Evolutionary conservation across 2,797 vertebrate species (phyloP).

Genomic region (Gymnoscopelus microlampas): DNA sequence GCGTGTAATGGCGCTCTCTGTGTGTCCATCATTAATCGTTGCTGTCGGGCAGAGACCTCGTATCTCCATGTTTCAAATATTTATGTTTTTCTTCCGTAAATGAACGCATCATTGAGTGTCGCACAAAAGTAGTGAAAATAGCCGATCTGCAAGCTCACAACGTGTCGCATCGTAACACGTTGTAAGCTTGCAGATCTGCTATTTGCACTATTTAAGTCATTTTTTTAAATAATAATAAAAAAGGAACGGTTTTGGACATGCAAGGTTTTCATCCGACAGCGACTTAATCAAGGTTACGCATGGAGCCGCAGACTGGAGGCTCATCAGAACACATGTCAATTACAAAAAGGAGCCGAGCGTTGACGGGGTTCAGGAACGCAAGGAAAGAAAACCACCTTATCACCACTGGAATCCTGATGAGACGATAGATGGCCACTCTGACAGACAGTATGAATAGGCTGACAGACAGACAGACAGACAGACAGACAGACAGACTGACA

Average conservation of each 20-base stretch:
- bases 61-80: not conserved
- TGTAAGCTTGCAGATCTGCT: too few species aligned
- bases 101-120: too few species aligned
- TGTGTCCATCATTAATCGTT: conserved; percentile 67
- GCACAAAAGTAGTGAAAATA: too few species aligned
- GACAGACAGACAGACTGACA: not conserved
- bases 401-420: conserved; percentile 25
- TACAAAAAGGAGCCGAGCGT: conserved; percentile 33
- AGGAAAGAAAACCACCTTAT: conserved; percentile 9
- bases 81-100: too few species aligned
- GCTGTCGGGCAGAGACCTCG: conserved; percentile 9
- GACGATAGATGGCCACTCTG: not conserved
- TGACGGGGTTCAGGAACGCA: conserved; percentile 30
- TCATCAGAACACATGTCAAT: conserved; percentile 67
- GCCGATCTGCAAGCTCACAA: too few species aligned
- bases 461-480: not conserved
- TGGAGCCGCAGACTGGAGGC: conserved; percentile 42
- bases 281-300: conserved; percentile 68
- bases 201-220: too few species aligned
- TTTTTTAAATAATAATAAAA: not conserved
- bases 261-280: too few species aligned
- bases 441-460: not conserved
- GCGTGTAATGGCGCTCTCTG: conserved; percentile 73
- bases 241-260: too few species aligned
- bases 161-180: too few species aligned